Conservation (phyloP, 2,113 vertebrate genomes). For the Pachycephala philippinensis region DNA sequence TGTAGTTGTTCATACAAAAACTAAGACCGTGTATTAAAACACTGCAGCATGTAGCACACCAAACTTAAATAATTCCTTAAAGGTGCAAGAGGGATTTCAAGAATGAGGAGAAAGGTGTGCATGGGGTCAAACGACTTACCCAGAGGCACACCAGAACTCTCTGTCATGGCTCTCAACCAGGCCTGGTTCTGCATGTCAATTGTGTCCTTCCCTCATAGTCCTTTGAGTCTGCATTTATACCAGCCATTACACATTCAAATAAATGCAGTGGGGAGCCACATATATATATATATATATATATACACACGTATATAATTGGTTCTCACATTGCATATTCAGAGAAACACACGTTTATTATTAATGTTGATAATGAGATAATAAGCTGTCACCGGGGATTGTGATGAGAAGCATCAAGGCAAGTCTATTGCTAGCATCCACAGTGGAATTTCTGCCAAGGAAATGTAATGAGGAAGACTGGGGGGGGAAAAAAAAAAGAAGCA, state of each 20-base stretch:
- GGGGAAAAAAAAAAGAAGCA: neutral
- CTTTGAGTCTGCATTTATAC: neutral
- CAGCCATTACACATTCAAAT: neutral
- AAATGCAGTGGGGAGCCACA: neutral
- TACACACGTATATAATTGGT: neutral
- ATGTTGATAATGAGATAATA: constrained; percentile 57
- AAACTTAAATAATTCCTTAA: neutral
- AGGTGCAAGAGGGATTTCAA: neutral
- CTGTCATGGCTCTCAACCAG: neutral
- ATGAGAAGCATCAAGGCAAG: constrained; percentile 27
- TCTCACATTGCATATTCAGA: constrained; percentile 23
- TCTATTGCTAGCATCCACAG: constrained; percentile 23
- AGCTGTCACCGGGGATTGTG: constrained; percentile 9
- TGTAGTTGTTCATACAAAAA: neutral
- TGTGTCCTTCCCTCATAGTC: neutral
- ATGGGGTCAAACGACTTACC: neutral
- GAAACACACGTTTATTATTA: constrained; percentile 32
- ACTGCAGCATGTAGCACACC: neutral
- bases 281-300: neutral
- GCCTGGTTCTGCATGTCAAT: neutral
- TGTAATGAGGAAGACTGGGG: neutral
- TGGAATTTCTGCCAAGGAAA: constrained; percentile 32
- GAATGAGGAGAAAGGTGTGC: neutral
- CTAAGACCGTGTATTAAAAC: neutral
- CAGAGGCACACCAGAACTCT: neutral